These are phyloP conservation scores for Drosophila mettleri DNA, from an alignment of 2,888 invertebrate species.

Conservation along the genomic window DNA sequence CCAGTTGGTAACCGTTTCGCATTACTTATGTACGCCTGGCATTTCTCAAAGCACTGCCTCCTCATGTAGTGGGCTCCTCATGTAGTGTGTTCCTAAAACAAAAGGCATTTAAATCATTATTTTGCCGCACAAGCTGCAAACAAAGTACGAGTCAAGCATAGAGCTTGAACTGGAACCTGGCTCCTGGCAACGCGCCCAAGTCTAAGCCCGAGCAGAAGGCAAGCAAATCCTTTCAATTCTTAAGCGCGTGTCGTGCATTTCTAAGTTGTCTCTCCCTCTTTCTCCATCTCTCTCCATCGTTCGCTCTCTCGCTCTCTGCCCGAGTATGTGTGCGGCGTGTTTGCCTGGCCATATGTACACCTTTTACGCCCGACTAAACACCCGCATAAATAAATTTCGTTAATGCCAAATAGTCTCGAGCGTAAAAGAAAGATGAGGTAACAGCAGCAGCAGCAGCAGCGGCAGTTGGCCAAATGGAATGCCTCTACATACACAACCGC, in stretches of 20 bases:
- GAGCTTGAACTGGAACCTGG: background rate
- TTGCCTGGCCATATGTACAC: constrained; percentile 73
- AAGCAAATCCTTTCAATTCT: constrained; percentile 76
- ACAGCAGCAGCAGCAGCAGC: constrained; percentile 45
- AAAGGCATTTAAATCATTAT: constrained; percentile 80
- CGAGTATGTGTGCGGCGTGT: constrained; percentile 27
- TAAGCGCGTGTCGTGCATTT: constrained; percentile 68
- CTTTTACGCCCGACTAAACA: constrained; percentile 81
- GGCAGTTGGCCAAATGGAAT: constrained; percentile 68
- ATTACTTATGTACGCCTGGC: constrained; percentile 66
- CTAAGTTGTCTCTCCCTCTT: constrained; percentile 51
- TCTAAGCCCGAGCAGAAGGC: constrained; percentile 25
- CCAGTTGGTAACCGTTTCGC: constrained; percentile 46
- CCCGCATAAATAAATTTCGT: constrained; percentile 82
- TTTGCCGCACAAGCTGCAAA: constrained; percentile 51
- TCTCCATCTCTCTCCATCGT: background rate
- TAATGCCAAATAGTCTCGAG: constrained; percentile 81
- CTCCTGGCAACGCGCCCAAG: constrained; percentile 32
- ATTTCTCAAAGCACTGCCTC: constrained; percentile 53
- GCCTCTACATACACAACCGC: constrained; percentile 30
- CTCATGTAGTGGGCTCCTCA: background rate
- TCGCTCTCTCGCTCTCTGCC: constrained; percentile 14
- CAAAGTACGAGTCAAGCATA: constrained; percentile 33
- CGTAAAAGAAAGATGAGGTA: constrained; percentile 81
- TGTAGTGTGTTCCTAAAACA: constrained; percentile 18